Conservation (phyloP, 2,113 vertebrate species). For the Salminus brasiliensis region DNA sequence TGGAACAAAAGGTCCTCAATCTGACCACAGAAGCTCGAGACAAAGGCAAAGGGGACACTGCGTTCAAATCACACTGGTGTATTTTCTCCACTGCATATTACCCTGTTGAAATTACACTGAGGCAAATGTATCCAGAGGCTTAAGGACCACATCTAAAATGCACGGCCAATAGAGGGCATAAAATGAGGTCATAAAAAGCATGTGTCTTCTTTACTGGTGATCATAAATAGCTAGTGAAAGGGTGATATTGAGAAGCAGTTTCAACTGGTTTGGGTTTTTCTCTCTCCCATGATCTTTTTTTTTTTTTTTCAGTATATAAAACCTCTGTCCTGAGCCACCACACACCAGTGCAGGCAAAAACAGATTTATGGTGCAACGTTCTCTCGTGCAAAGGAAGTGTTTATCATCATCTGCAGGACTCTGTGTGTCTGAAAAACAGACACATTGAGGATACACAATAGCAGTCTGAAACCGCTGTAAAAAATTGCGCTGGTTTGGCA, state of each 20-base stretch:
- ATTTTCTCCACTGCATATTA: constrained; percentile 42
- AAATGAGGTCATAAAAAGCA: constrained; percentile 59
- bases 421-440: constrained; percentile 45
- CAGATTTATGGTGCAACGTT: constrained; percentile 58
- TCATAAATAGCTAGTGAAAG: constrained; percentile 57
- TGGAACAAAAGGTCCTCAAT: neutral
- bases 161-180: constrained; percentile 44
- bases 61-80: neutral
- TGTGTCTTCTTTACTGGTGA: constrained; percentile 57
- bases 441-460: constrained; percentile 37
- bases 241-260: constrained; percentile 37
- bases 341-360: constrained; percentile 43
- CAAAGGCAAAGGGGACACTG: neutral
- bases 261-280: constrained; percentile 38
- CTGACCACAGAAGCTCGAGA: constrained; percentile 1
- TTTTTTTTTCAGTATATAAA: constrained; percentile 55
- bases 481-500: constrained; percentile 22
- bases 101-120: constrained; percentile 52
- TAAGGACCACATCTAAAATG: constrained; percentile 53
- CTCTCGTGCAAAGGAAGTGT: constrained; percentile 41
- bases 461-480: constrained; percentile 26
- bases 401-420: constrained; percentile 46
- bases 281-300: constrained; percentile 18
- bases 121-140: constrained; percentile 50
- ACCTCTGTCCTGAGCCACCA: constrained; percentile 42